A percentile compares a stretch with the other conserved stretches of the same genome.
phyloP scores from a whole-genome alignment of 2,113 vertebrate genomes.

The Crocuta crocuta region DNA sequence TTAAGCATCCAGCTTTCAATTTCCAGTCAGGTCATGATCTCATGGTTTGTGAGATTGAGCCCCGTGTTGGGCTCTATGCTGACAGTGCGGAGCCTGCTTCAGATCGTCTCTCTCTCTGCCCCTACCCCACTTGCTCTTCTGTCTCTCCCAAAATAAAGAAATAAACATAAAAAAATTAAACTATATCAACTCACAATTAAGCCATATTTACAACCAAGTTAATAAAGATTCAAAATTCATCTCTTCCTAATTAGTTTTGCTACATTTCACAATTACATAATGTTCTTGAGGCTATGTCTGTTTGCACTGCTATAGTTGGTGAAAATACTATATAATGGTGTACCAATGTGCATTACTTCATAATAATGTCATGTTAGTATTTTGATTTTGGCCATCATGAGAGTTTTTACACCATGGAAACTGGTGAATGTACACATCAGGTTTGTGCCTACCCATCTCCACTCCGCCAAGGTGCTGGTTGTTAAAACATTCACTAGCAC shows the following conservation, averaged over 20 bases:
- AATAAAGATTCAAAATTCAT: neutral
- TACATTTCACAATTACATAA: neutral
- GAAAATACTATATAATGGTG: neutral
- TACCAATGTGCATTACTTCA: neutral
- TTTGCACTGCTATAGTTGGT: neutral
- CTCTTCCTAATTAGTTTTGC: neutral
- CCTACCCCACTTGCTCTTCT: too few relatives aligned
- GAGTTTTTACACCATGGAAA: neutral
- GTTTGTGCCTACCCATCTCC: neutral
- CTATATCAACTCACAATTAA: neutral
- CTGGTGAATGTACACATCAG: neutral
- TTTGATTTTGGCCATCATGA: neutral
- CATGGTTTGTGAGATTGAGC: too few relatives aligned
- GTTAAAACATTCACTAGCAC: neutral
- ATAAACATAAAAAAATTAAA: too few relatives aligned
- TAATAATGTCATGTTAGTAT: neutral
- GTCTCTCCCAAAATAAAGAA: too few relatives aligned
- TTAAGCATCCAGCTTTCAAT: too few relatives aligned
- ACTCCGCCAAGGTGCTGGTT: neutral
- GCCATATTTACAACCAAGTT: neutral
- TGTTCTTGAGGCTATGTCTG: neutral
- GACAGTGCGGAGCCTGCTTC: too few relatives aligned
- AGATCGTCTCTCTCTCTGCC: too few relatives aligned
- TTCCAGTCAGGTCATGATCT: too few relatives aligned
- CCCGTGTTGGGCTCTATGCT: too few relatives aligned